These are phyloP conservation scores for Diarsia dahlii DNA, from an alignment of 2,888 invertebrate genomes.

Conservation along the genomic window DNA sequence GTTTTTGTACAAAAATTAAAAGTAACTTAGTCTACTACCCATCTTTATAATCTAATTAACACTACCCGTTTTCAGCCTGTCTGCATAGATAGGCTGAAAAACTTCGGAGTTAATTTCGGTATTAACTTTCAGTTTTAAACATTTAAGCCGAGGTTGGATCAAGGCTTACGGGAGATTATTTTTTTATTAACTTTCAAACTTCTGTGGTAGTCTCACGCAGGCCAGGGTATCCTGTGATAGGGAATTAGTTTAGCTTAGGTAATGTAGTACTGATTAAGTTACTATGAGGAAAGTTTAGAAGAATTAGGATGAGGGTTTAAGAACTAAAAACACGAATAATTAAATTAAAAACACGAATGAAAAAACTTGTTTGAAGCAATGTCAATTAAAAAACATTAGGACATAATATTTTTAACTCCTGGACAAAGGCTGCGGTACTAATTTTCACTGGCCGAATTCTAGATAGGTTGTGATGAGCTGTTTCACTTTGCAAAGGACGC, in stretches of 20 bases:
- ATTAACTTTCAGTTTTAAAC: slow-evolving; percentile 25
- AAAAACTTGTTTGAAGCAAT: no score
- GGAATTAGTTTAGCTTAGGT: no score
- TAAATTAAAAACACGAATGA: no score
- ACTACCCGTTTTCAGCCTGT: neutral
- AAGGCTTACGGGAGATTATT: slow-evolving; percentile 27
- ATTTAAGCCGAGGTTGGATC: slow-evolving; percentile 24
- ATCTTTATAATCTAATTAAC: neutral
- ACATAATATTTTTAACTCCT: no score
- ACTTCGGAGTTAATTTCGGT: slow-evolving; percentile 19
- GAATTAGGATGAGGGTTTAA: no score
- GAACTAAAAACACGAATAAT: neutral
- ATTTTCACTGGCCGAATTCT: no score
- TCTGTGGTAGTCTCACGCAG: neutral
- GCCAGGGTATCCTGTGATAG: neutral
- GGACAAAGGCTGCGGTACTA: no score
- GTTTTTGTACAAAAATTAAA: neutral
- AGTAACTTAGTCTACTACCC: neutral
- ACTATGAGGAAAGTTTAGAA: no score
- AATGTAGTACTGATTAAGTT: no score
- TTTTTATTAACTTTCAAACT: slow-evolving; percentile 42
- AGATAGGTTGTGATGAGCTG: no score
- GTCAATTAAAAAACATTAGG: no score
- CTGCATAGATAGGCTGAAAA: neutral
- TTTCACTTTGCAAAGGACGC: neutral